Evolutionary conservation across 2,113 vertebrate species (phyloP), one percentile per base, ranked within the genome.

Genomic region (Drymodes brunneopygia): DNA sequence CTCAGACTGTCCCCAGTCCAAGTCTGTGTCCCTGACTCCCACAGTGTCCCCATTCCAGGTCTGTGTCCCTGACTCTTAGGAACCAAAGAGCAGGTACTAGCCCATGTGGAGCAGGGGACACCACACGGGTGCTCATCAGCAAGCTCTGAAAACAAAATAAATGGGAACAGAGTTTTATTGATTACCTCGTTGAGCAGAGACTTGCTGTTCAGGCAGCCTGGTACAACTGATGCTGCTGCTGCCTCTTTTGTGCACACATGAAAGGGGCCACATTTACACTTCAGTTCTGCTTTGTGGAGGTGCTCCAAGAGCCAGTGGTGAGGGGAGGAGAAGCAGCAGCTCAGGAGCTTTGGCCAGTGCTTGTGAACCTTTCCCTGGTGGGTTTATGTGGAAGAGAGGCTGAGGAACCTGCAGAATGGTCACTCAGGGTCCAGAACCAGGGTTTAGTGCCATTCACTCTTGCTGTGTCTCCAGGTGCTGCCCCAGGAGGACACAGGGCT

Each of bases 201-300:
- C 10, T 22, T 64, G 48, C 2, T 48, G 33, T 74, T 62, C 45
- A 62, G 86, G n/a, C 60, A 66, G 64, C 16, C 12, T 38, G 22
- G 29, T 11, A 16, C 18, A 36, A 27, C 11, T 22, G 23, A 2
- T 51, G 64, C 15, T 81, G 48, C 33, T 79, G 48, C 33, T 79
- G 53, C 38, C 38, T 38, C 9, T 38, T 38, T 38, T 38, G 10
- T 7, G 25, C 0, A 0, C n/a, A n/a, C n/a, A n/a, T n/a, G n/a
- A n/a, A n/a, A n/a, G 12, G 35, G 48, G 19, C 36, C 27, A 35
- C 35, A 64, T 28, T 3, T 35, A 11, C 29, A 15, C 21, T 60
- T 58, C 15, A 10, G 21, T 50, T 88, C 57, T 38, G 7, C 31
- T 86, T 84, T 78, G 65, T 24, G 47, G 36, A 19, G 71, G 21